These are phyloP conservation scores for Tenthredo scrophulariae DNA, from an alignment of 2,888 invertebrate genomes.

Conservation along the genomic window DNA sequence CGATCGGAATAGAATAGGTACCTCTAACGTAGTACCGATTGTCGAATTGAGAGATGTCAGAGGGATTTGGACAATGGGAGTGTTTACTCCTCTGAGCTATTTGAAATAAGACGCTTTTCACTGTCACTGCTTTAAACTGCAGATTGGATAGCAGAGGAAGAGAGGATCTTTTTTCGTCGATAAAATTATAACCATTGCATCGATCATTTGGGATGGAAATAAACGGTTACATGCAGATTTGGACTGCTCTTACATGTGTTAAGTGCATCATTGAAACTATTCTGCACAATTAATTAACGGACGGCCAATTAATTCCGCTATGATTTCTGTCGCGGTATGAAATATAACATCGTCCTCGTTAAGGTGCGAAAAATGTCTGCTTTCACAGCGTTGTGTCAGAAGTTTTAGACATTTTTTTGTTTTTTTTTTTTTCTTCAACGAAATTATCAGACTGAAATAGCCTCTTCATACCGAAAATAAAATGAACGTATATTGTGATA, in stretches of 20 bases:
- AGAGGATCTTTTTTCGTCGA: background rate
- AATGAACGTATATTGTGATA: background rate
- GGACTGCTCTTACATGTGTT: background rate
- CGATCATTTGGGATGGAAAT: background rate
- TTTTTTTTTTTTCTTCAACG: background rate
- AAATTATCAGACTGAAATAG: background rate
- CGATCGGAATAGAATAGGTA: constrained; percentile 33
- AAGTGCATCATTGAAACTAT: background rate
- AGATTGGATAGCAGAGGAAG: background rate
- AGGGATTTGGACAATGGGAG: constrained; percentile 32
- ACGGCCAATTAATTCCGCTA: background rate
- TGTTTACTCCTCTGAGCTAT: background rate
- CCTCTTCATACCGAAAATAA: background rate
- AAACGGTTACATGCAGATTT: background rate
- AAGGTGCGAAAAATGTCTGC: background rate
- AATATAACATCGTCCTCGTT: background rate
- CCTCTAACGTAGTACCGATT: constrained; percentile 23
- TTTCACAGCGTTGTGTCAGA: background rate
- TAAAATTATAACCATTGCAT: background rate
- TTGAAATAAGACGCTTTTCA: background rate
- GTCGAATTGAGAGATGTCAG: constrained; percentile 30
- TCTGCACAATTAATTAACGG: background rate
- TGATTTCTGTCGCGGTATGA: background rate
- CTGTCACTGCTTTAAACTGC: background rate
- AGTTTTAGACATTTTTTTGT: background rate